phyloP scores from a whole-genome alignment of 2,888 invertebrate genomes.

The Caenorhabditis uteleia region DNA sequence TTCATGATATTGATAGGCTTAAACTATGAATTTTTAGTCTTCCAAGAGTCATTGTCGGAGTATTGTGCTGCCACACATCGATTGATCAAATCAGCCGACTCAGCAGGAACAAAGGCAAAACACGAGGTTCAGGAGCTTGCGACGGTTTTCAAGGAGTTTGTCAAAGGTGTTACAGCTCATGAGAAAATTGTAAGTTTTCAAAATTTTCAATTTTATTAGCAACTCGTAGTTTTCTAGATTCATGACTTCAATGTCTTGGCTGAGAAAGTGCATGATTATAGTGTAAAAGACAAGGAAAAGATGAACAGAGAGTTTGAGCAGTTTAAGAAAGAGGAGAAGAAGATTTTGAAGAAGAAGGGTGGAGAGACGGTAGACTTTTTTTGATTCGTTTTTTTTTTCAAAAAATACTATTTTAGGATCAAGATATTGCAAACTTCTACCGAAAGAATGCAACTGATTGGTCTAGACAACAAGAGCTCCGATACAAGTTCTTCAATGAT shows the following conservation, averaged over 20 bases:
- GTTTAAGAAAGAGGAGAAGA: slow-evolving; percentile 44
- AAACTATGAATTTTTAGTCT: slow-evolving; percentile 17
- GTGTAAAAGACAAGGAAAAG: slow-evolving; percentile 45
- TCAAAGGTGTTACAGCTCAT: slow-evolving; percentile 36
- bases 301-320: slow-evolving; percentile 28
- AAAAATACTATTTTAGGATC: no score
- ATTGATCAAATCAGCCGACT: slow-evolving; percentile 36
- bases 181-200: slow-evolving; percentile 20
- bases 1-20: not conserved
- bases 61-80: slow-evolving; percentile 40
- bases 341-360: slow-evolving; percentile 27
- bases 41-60: slow-evolving; percentile 24
- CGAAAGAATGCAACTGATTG: slow-evolving; percentile 34
- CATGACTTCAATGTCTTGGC: slow-evolving; percentile 37
- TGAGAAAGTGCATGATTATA: slow-evolving; percentile 36
- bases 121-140: slow-evolving; percentile 25
- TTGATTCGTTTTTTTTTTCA: slow-evolving; percentile 2
- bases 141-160: slow-evolving; percentile 34
- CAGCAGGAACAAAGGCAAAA: slow-evolving; percentile 23
- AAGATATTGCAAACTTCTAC: slow-evolving; percentile 34
- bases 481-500: slow-evolving; percentile 54
- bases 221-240: slow-evolving; percentile 31
- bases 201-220: not conserved
- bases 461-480: slow-evolving; percentile 46
- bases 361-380: slow-evolving; percentile 22